Percentiles rank a stretch among this genome's conserved stretches.
Evolutionary conservation across 2,888 invertebrate genomes (phyloP).

Genomic region (Andrena haemorrhoa): DNA sequence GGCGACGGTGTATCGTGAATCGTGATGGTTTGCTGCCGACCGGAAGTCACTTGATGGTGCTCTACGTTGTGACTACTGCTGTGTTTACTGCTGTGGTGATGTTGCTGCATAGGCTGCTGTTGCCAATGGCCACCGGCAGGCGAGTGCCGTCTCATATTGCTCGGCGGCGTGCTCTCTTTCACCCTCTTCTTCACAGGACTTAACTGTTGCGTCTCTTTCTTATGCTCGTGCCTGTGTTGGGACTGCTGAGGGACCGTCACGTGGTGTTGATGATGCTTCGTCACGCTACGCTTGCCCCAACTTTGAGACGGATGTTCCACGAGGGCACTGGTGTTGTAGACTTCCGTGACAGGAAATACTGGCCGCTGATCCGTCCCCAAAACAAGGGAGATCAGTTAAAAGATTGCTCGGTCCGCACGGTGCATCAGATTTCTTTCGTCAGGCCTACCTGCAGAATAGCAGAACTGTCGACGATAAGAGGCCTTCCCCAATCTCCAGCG

Average conservation of each 20-base stretch:
- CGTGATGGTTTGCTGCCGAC: conserved; percentile 94
- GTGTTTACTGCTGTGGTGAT: conserved; percentile 76
- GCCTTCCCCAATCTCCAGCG: conserved; percentile 90
- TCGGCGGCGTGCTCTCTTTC: conserved; percentile 97
- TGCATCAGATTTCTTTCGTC: neutral
- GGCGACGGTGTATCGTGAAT: conserved; percentile 98
- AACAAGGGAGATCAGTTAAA: conserved; percentile 73
- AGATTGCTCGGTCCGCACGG: neutral
- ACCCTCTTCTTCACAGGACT: conserved; percentile 99
- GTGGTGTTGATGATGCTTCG: conserved; percentile 88
- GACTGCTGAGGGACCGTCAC: conserved; percentile 87
- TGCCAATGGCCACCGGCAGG: conserved; percentile 85
- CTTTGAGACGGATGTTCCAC: conserved; percentile 86
- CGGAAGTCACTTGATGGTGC: conserved; percentile 83
- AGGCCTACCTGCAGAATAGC: conserved; percentile 88
- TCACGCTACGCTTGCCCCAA: conserved; percentile 85
- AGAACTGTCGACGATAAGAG: conserved; percentile 91
- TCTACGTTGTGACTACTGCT: conserved; percentile 76
- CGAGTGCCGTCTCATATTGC: conserved; percentile 83
- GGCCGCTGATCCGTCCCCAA: conserved; percentile 87
- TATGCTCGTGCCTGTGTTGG: conserved; percentile 88
- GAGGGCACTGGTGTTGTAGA: conserved; percentile 86
- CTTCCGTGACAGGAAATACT: conserved; percentile 88
- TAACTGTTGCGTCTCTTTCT: conserved; percentile 95
- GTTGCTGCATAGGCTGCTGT: conserved; percentile 75